Base-by-base conservation (phyloP, 2,888 invertebrate species). In the Melolontha melolontha region DNA sequence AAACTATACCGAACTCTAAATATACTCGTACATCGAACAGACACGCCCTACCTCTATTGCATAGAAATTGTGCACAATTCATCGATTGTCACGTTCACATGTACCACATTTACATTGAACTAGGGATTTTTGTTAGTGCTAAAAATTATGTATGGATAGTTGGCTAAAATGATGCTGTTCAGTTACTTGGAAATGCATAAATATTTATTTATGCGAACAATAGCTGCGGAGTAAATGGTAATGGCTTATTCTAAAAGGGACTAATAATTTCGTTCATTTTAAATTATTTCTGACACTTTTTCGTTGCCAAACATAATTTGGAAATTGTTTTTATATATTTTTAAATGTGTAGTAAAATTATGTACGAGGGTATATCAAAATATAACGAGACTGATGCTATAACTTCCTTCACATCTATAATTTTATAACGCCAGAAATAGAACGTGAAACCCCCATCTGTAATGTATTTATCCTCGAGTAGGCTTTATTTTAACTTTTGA, bases 11-110 rank as follows among this genome's bases (percentile, higher is more conserved):
- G 34, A 6, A 34, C 34, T 34, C 7, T 34, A 10, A 34, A 10
- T 2, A 34, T 1, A 1, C 10, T 2, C 34, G 6, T 6, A 8
- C 10, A 34, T 34, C 22, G 16, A 2, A n/a, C 8, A 17, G 47
- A 62, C 59, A 49, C 59, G 39, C 47, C 59, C 47, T 49, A 34
- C 12, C 8, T 47, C 34, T 44, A 44, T 44, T 7, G 27, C 17
- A 29, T 39, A 57, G 59, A 47, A 62, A 49, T 39, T 11, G 11
- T 47, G 34, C 47, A 17, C 47, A 47, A 62, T 62, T 62, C 59
- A 62, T 62, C 59, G 59, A 49, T 49, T 47, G 47, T 62, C 47
- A 62, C 47, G 16, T 62, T 34, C 59, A 47, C 47, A 62, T 62
- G 47, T 62, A 12, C 47, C 59, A 47, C 47, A 62, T 62, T 62